A percentile compares a stretch with the other conserved stretches of the same genome.
Evolutionary conservation across 2,113 vertebrate species (phyloP).

Genomic region (Trogon surrucura): DNA sequence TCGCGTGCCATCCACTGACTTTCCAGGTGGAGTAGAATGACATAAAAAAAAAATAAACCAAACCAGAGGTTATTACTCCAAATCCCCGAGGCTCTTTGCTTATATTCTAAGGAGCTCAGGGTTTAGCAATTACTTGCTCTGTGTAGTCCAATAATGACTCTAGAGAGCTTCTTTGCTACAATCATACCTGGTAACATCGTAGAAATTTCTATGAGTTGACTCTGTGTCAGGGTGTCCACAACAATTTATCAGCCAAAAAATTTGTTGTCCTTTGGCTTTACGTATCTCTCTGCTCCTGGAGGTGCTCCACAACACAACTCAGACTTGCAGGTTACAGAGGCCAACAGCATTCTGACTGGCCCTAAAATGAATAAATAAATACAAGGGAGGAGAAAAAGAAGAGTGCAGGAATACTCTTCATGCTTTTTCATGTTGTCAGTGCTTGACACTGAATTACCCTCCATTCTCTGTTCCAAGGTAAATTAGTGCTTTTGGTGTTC

Average conservation of each 20-base stretch:
- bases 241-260: background rate
- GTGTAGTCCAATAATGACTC: background rate
- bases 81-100: background rate
- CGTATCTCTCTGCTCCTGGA: background rate
- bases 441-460: background rate
- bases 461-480: background rate
- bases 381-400: background rate
- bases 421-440: background rate
- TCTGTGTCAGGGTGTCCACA: background rate
- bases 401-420: background rate
- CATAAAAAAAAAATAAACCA: background rate
- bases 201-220: background rate
- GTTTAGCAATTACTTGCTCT: background rate
- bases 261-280: background rate
- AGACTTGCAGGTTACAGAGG: background rate
- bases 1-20: background rate
- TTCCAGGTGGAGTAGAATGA: background rate
- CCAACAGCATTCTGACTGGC: background rate
- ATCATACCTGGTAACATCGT: fast-evolving
- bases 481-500: background rate
- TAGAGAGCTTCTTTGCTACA: background rate
- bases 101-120: background rate
- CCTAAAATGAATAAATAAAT: background rate
- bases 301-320: background rate
- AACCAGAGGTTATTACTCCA: background rate